These are phyloP conservation scores for Triplophysa yarkandensis DNA, from an alignment of 2,797 vertebrate species.

Conservation along the genomic window DNA sequence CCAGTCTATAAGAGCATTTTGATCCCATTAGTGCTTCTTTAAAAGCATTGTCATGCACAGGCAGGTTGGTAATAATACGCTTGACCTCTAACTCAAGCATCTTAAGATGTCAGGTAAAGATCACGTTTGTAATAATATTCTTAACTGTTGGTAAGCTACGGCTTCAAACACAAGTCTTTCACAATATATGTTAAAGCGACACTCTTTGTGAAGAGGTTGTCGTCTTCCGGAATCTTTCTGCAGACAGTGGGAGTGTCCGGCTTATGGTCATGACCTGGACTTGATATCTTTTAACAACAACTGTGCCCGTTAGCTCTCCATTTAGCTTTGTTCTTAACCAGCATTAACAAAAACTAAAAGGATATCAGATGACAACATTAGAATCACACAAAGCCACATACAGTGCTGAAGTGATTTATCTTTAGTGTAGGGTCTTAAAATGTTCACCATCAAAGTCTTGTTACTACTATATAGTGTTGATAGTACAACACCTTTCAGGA, in stretches of 20 bases:
- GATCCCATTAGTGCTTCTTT: slow-evolving; percentile 23
- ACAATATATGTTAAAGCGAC: slow-evolving; percentile 35
- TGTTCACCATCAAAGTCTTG: slow-evolving; percentile 56
- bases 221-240: slow-evolving; percentile 28
- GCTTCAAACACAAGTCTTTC: slow-evolving; percentile 23
- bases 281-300: slow-evolving; percentile 32
- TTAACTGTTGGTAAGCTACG: background rate
- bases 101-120: slow-evolving; percentile 20
- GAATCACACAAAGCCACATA: slow-evolving; percentile 38
- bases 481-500: too few relatives aligned
- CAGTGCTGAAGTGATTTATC: slow-evolving; percentile 13
- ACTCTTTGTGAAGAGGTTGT: slow-evolving; percentile 19
- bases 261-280: slow-evolving; percentile 51
- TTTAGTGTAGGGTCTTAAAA: slow-evolving; percentile 2
- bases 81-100: slow-evolving; percentile 11
- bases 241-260: slow-evolving; percentile 54
- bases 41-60: slow-evolving; percentile 3
- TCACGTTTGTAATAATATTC: slow-evolving; percentile 14
- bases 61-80: slow-evolving; percentile 28
- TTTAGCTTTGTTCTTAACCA: slow-evolving; percentile 35
- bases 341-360: slow-evolving; percentile 5
- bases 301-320: slow-evolving; percentile 15
- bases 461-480: slow-evolving; percentile 6
- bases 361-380: slow-evolving; percentile 29
- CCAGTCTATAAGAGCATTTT: slow-evolving; percentile 20